phyloP scores from a whole-genome alignment of 1,140 invertebrate species.

The Lepidostoma basale region DNA sequence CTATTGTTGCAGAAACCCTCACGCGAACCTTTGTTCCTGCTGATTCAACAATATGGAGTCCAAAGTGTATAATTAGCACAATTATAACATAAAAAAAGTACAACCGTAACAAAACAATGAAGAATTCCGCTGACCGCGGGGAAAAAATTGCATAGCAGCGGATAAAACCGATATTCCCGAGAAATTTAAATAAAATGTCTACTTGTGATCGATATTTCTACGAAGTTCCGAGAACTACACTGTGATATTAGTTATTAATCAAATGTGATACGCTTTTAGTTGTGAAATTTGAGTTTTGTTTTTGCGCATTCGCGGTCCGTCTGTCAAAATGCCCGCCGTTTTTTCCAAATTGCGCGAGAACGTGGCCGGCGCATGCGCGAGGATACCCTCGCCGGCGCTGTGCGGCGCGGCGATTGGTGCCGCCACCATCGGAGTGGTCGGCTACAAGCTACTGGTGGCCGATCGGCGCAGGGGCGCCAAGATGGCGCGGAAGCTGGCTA shows the following conservation, averaged over 20 bases:
- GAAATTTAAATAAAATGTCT: neutral
- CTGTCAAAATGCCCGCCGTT: conserved; percentile 37
- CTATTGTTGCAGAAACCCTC: no score
- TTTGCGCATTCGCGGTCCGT: neutral
- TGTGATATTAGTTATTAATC: neutral
- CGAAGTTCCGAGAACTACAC: neutral
- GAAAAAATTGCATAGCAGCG: no score
- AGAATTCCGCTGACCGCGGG: no score
- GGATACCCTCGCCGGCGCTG: conserved; percentile 19
- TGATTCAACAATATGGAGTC: no score
- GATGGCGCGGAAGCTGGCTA: neutral
- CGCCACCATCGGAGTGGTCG: conserved; percentile 14
- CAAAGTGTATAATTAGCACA: no score
- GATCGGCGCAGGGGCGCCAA: neutral
- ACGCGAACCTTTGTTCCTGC: no score
- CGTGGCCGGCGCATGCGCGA: conserved; percentile 30
- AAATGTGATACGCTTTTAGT: neutral
- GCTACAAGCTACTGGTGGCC: conserved; percentile 19
- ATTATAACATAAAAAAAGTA: no score
- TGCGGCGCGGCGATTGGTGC: conserved; percentile 28
- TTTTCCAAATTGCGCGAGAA: conserved; percentile 39
- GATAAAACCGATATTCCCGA: neutral
- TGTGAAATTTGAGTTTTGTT: neutral
- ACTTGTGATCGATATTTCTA: neutral
- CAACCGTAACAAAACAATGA: no score